These are phyloP conservation scores for Drosophila planitibia DNA, from an alignment of 2,888 invertebrate genomes.

Conservation along the genomic window DNA sequence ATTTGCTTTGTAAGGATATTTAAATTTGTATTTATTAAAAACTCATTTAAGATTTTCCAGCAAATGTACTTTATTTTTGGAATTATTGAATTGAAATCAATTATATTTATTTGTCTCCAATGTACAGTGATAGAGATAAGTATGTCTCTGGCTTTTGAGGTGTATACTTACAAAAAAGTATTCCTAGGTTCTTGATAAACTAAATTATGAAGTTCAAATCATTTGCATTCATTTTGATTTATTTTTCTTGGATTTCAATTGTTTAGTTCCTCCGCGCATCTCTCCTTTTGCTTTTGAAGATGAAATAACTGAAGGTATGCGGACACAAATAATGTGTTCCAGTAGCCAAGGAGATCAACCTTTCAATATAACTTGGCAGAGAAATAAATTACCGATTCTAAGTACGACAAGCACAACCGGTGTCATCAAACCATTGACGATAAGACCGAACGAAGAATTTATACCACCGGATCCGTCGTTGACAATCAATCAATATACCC, in stretches of 20 bases:
- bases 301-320: slow-evolving; percentile 92
- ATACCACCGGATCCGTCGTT: slow-evolving; percentile 82
- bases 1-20: not conserved
- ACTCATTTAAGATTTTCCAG: not conserved
- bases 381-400: slow-evolving; percentile 85
- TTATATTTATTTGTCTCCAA: not conserved
- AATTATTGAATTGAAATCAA: not conserved
- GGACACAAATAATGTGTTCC: slow-evolving; percentile 89
- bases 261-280: slow-evolving; percentile 91
- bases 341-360: slow-evolving; percentile 87
- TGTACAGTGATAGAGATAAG: not conserved
- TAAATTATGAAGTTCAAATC: slow-evolving; percentile 1
- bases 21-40: not conserved
- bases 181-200: not conserved
- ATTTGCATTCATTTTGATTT: slow-evolving; percentile 19
- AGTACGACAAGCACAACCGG: slow-evolving; percentile 63
- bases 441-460: slow-evolving; percentile 40
- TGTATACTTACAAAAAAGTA: not conserved
- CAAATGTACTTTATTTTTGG: not conserved
- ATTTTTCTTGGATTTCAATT: slow-evolving; percentile 31
- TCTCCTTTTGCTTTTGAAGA: slow-evolving; percentile 93
- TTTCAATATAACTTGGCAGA: slow-evolving; percentile 87
- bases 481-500: slow-evolving; percentile 87
- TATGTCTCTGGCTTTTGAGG: not conserved
- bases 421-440: slow-evolving; percentile 24